phyloP scores from a whole-genome alignment of 37 sponge, comb jelly and placozoan genomes.

The Hexactinellida sp. region DNA sequence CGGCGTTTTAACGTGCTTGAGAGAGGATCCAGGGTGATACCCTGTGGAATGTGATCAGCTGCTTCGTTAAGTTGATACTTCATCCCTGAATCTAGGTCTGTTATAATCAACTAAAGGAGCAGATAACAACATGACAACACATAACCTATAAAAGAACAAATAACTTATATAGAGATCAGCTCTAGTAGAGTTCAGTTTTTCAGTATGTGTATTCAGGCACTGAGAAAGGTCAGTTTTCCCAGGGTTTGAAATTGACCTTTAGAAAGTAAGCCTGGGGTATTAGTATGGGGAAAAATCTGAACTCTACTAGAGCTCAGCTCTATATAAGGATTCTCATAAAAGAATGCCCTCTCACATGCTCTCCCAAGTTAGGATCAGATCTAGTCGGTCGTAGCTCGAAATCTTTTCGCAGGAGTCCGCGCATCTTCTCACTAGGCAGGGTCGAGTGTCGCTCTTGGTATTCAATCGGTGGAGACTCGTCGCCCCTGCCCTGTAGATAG shows the following conservation, averaged over 20 bases:
- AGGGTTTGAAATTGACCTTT: too few species aligned
- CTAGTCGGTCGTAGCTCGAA: not conserved
- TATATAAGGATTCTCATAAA: too few species aligned
- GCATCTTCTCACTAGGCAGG: not conserved
- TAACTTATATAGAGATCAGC: too few species aligned
- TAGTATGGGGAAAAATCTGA: too few species aligned
- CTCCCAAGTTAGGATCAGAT: not conserved
- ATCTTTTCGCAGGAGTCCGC: not conserved
- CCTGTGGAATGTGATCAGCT: slow-evolving; percentile 48
- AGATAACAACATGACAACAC: not conserved
- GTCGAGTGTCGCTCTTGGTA: not conserved
- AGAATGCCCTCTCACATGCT: not conserved
- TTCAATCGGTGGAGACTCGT: not conserved
- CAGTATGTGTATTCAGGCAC: too few species aligned
- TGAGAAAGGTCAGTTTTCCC: too few species aligned
- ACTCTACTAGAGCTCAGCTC: too few species aligned
- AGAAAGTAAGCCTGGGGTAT: too few species aligned
- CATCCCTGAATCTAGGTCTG: slow-evolving; percentile 78
- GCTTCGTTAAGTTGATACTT: slow-evolving; percentile 53
- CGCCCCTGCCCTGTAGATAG: not conserved
- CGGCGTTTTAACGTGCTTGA: not conserved
- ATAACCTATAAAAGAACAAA: not conserved
- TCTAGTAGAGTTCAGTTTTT: too few species aligned
- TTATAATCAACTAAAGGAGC: slow-evolving; percentile 30
- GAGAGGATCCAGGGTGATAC: slow-evolving; percentile 16